Evolutionary conservation across 2,888 invertebrate species (phyloP).

Genomic region (Harpalus rubripes): DNA sequence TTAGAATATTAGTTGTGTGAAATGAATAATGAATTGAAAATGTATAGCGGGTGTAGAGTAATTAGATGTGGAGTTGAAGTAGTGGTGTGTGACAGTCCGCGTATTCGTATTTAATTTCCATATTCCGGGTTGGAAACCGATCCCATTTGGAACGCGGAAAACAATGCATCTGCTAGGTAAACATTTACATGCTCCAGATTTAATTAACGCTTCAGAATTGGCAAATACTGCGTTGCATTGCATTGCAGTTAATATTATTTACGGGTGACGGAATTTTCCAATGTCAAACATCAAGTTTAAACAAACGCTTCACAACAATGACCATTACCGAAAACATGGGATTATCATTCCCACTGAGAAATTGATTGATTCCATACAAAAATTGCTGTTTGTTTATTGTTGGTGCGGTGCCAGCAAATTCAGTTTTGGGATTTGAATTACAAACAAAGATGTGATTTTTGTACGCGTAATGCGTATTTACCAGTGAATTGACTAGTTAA

Average conservation of each 20-base stretch:
- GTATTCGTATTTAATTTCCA: neutral
- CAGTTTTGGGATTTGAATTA: constrained; percentile 13
- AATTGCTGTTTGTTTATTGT: constrained; percentile 21
- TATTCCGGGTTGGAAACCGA: neutral
- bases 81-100: neutral
- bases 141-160: neutral
- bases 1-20: neutral
- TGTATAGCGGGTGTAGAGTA: neutral
- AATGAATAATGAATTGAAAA: neutral
- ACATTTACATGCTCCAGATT: constrained; percentile 53
- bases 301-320: constrained; percentile 40
- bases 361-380: constrained; percentile 25
- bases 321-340: constrained; percentile 17
- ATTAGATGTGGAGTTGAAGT: neutral
- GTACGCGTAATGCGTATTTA: neutral
- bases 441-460: constrained; percentile 1
- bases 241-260: constrained; percentile 53
- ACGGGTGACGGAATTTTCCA: constrained; percentile 56
- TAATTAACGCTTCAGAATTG: constrained; percentile 57
- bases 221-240: constrained; percentile 47
- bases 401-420: neutral
- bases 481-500: neutral
- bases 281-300: constrained; percentile 55
- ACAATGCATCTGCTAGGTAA: constrained; percentile 53
- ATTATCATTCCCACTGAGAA: constrained; percentile 15